A percentile compares a stretch with the other conserved stretches of the same genome.
phyloP scores from a whole-genome alignment of 2,888 invertebrate genomes.

The Ischnura elegans region DNA sequence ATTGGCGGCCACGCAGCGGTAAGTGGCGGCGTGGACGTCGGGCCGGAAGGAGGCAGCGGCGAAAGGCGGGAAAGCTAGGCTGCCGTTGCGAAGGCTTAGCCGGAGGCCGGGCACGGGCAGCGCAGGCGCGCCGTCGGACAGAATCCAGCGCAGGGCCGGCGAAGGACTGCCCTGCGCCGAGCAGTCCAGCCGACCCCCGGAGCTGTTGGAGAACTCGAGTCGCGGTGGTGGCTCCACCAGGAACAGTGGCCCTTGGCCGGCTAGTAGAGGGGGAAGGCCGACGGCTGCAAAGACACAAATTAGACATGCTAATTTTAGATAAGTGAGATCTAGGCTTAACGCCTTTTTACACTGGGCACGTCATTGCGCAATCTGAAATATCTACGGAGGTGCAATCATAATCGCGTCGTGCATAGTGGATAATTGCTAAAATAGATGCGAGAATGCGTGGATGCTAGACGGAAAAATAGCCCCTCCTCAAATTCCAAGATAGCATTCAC shows the following conservation, averaged over 20 bases:
- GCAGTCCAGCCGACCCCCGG: constrained; percentile 68
- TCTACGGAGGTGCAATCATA: too few species aligned
- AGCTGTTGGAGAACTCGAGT: constrained; percentile 69
- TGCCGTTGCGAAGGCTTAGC: constrained; percentile 72
- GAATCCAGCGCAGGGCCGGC: constrained; percentile 28
- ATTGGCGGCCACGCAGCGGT: constrained; percentile 72
- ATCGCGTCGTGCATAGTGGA: too few species aligned
- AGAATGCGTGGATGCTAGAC: too few species aligned
- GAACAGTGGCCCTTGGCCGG: constrained; percentile 64
- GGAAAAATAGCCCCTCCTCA: too few species aligned
- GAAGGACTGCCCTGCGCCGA: constrained; percentile 66
- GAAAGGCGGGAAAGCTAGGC: constrained; percentile 74
- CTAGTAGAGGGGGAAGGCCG: constrained; percentile 37
- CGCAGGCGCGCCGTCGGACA: constrained; percentile 45
- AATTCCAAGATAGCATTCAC: too few species aligned
- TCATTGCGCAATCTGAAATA: too few species aligned
- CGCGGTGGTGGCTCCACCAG: constrained; percentile 64
- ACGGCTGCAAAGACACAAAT: constrained; percentile 58
- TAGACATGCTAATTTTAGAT: too few species aligned
- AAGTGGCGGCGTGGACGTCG: constrained; percentile 74
- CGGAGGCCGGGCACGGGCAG: constrained; percentile 73
- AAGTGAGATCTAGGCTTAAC: too few species aligned
- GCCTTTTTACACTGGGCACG: too few species aligned
- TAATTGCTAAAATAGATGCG: too few species aligned
- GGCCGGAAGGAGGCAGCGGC: constrained; percentile 74